Evolutionary conservation across 2,888 invertebrate genomes (phyloP).

Genomic region (Megamerina dolium): DNA sequence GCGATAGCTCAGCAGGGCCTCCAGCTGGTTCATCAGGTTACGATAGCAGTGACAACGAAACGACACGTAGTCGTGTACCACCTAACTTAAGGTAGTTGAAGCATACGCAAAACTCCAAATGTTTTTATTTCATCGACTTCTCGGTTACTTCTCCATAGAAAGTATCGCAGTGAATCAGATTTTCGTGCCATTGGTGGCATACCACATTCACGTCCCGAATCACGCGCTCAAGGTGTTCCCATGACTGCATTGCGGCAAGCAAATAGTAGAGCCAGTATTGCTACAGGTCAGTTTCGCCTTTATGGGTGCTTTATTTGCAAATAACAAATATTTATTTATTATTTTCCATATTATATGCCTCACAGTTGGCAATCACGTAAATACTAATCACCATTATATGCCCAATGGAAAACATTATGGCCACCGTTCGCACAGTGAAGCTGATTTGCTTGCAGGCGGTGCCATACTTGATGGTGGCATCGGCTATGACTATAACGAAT

Average conservation of each 20-base stretch:
- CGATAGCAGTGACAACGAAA: slow-evolving; percentile 82
- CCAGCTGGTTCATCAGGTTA: slow-evolving; percentile 78
- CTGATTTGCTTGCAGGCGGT: slow-evolving; percentile 67
- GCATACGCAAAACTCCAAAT: neutral
- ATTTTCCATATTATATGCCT: too few species aligned
- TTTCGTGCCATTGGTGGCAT: slow-evolving; percentile 56
- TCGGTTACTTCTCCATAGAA: too few species aligned
- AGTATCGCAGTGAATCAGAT: slow-evolving; percentile 82
- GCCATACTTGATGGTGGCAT: slow-evolving; percentile 29
- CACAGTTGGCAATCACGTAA: slow-evolving; percentile 40
- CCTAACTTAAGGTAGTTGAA: slow-evolving; percentile 49
- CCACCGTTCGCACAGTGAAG: slow-evolving; percentile 76
- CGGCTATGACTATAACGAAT: slow-evolving; percentile 34
- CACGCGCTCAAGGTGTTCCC: slow-evolving; percentile 52
- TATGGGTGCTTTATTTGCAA: neutral
- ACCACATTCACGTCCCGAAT: slow-evolving; percentile 44
- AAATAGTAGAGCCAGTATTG: slow-evolving; percentile 57
- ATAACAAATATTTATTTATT: neutral
- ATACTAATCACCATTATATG: slow-evolving; percentile 31
- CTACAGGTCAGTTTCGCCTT: slow-evolving; percentile 29
- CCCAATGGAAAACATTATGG: slow-evolving; percentile 46
- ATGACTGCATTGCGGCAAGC: slow-evolving; percentile 66
- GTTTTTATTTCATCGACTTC: neutral
- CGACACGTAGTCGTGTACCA: slow-evolving; percentile 51
- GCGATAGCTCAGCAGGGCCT: slow-evolving; percentile 55